Evolutionary conservation across 1,140 invertebrate species (phyloP).

Genomic region (Penaeus chinensis): DNA sequence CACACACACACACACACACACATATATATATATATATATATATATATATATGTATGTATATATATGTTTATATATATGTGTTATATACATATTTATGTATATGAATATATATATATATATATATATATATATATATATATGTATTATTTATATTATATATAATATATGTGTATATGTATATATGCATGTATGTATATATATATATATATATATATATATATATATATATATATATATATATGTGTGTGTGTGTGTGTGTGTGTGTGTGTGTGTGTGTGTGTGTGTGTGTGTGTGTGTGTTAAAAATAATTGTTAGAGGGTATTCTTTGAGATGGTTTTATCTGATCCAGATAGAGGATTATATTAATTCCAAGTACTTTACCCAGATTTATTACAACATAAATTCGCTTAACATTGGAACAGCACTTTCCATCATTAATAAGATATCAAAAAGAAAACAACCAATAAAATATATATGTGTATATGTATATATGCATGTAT

Average conservation of each 20-base stretch:
- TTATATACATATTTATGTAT: no score
- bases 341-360: neutral
- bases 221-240: conserved; percentile 28
- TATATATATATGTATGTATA: no score
- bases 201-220: conserved; percentile 25
- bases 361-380: no score
- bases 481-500: conserved; percentile 8
- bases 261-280: neutral
- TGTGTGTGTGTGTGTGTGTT: neutral
- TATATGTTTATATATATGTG: no score
- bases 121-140: conserved; percentile 33
- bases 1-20: no score
- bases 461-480: conserved; percentile 17
- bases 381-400: no score
- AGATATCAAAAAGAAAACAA: neutral
- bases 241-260: neutral
- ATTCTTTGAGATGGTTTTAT: neutral
- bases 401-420: no score
- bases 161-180: no score
- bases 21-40: no score
- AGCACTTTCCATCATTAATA: neutral
- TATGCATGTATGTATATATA: conserved; percentile 25
- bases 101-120: conserved; percentile 33
- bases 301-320: neutral
- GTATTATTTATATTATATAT: no score